Percentiles rank a stretch among this genome's conserved stretches.
Evolutionary conservation across 2,888 invertebrate genomes (phyloP).

Genomic region (Alcis repandata): DNA sequence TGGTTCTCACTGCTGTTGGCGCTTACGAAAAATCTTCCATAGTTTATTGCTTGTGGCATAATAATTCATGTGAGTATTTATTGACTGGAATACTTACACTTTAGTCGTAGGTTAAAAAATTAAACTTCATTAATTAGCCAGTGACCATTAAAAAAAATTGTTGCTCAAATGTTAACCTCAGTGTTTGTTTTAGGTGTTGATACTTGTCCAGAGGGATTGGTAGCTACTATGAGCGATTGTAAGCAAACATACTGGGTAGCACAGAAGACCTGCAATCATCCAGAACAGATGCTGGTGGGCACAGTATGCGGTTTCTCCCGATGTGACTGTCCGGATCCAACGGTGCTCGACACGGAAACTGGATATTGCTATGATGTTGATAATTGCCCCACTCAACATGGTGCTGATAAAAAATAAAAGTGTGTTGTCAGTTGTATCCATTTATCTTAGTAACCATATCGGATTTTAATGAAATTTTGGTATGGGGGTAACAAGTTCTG

Average conservation of each 20-base stretch:
- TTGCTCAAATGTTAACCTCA: background rate
- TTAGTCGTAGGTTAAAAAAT: too few relatives aligned
- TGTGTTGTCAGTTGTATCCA: background rate
- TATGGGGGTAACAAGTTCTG: too few relatives aligned
- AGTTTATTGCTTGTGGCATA: constrained; percentile 64
- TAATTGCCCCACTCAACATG: constrained; percentile 68
- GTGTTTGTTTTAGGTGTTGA: constrained; percentile 62
- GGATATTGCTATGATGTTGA: constrained; percentile 72
- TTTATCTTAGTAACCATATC: too few relatives aligned
- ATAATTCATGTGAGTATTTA: constrained; percentile 65
- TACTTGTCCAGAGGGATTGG: constrained; percentile 68
- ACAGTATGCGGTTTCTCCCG: constrained; percentile 69
- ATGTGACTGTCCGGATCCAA: constrained; percentile 69
- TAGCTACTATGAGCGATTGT: constrained; percentile 60
- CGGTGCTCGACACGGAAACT: constrained; percentile 64
- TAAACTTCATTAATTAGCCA: too few relatives aligned
- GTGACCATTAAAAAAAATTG: too few relatives aligned
- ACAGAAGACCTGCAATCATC: constrained; percentile 67
- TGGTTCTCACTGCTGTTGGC: constrained; percentile 43
- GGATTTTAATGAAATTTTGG: too few relatives aligned
- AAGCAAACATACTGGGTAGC: constrained; percentile 62
- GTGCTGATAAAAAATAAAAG: constrained; percentile 26
- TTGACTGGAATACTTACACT: constrained; percentile 26
- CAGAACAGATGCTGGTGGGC: constrained; percentile 62
- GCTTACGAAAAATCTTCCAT: constrained; percentile 52